phyloP scores from a whole-genome alignment of 2,797 vertebrate genomes.

The Sebastes ruberrimus region DNA sequence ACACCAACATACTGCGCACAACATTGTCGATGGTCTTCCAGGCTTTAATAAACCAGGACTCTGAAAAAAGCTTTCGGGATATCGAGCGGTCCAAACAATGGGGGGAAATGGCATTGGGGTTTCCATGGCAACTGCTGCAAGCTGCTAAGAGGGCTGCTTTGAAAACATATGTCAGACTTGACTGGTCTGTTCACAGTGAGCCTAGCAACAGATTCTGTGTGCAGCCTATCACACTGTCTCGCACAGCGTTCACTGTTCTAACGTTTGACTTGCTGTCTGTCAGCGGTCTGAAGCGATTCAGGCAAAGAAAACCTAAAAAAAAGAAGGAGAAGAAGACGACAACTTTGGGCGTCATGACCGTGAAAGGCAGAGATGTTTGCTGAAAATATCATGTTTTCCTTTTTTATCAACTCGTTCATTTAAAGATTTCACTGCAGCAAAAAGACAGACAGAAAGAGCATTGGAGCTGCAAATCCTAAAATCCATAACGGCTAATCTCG shows the following conservation, averaged over 20 bases:
- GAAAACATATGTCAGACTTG: conserved; percentile 85
- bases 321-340: not conserved
- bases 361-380: not conserved
- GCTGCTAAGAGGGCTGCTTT: conserved; percentile 82
- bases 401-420: not conserved
- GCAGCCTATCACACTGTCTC: conserved; percentile 66
- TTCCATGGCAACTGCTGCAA: conserved; percentile 84
- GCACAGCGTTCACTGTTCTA: conserved; percentile 27
- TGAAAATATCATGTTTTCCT: not conserved
- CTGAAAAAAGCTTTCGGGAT: conserved; percentile 64
- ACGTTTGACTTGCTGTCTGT: conserved; percentile 61
- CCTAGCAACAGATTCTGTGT: conserved; percentile 79
- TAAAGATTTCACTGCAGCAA: not conserved
- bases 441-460: not conserved
- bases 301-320: not conserved
- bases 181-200: conserved; percentile 78
- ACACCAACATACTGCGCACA: conserved; percentile 5
- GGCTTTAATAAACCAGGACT: conserved; percentile 58
- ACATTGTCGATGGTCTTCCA: conserved; percentile 4
- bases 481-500: conserved; percentile 21
- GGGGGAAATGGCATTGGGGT: conserved; percentile 80
- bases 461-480: not conserved
- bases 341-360: not conserved
- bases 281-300: conserved; percentile 15
- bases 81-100: conserved; percentile 79